Base-by-base conservation (phyloP, 2,888 invertebrate species). In the Ormyrus nitidulus region DNA sequence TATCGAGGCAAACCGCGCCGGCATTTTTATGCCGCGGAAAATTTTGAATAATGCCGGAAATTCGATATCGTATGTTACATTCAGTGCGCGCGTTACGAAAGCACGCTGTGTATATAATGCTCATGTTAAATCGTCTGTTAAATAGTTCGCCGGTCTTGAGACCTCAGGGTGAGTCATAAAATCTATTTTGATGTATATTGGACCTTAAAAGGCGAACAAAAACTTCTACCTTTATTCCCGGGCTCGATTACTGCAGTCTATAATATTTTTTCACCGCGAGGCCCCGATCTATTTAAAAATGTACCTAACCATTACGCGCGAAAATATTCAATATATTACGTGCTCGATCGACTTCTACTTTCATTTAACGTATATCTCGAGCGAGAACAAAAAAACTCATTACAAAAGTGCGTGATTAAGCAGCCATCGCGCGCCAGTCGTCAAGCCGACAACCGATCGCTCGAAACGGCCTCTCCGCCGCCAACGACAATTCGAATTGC, bases 401-500 rank as follows among this genome's bases (percentile, higher is more conserved):
- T 34, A 34, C 34, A 34, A 34, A 34, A 34, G 34, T 34, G 34
- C 34, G 34, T 34, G 34, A 34, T 34, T 4, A 34, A 34, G 4
- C 34, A 34, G 34, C 0, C 34, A 34, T 34, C 34, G 4, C 34
- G 34, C 34, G 34, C 34, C 34, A 34, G 34, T 34, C 34, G 34
- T 34, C 34, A 34, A 34, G 34, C 34, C 81, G 79, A 80, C 81
- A 34, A 82, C 79, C 80, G 72, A 84, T 84, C 82, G 77, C 76
- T 80, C 62, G 73, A 49, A 51, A 51, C 75, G 49, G 51, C 68
- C 34, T n/a, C 51, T 69, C 8, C 13, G 44, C 58, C 71, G 65
- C 80, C 81, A 83, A 75, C 59, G 81, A 83, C 80, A 82, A 82
- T 81, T 62, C 80, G 72, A 61, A 80, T 74, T 68, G 83, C 69